These are phyloP conservation scores for Platygyra sinensis DNA, from an alignment of 64 coral and sea anemone genomes.

Conservation along the genomic window DNA sequence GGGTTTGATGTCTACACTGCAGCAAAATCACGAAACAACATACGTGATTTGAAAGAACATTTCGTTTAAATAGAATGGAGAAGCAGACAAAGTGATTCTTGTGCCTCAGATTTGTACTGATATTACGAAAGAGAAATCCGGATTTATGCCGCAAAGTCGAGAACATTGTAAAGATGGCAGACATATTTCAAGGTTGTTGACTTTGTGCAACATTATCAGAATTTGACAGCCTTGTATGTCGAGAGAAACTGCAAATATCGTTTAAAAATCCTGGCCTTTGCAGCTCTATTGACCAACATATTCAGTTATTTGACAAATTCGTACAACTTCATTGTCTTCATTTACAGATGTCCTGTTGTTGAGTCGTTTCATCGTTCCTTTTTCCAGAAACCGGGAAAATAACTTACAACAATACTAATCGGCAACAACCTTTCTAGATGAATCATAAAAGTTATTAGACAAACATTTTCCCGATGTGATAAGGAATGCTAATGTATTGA, in stretches of 20 bases:
- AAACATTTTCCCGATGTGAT: too few relatives aligned
- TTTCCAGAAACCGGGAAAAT: too few relatives aligned
- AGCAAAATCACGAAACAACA: neutral
- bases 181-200: constrained; percentile 26
- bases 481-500: too few relatives aligned
- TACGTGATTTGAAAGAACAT: neutral
- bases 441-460: too few relatives aligned
- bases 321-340: too few relatives aligned
- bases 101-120: constrained; percentile 7
- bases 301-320: too few relatives aligned
- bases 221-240: neutral
- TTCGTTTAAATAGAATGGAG: neutral
- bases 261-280: too few relatives aligned
- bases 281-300: too few relatives aligned
- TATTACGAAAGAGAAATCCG: neutral
- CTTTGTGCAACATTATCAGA: neutral
- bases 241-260: neutral
- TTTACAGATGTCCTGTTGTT: too few relatives aligned
- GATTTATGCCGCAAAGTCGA: neutral
- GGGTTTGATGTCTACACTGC: neutral
- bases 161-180: constrained; percentile 11
- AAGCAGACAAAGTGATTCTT: neutral
- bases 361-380: too few relatives aligned
- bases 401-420: too few relatives aligned
- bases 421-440: too few relatives aligned